Conservation (phyloP, 2,888 invertebrate genomes). For the Acanthoscelides obtectus region DNA sequence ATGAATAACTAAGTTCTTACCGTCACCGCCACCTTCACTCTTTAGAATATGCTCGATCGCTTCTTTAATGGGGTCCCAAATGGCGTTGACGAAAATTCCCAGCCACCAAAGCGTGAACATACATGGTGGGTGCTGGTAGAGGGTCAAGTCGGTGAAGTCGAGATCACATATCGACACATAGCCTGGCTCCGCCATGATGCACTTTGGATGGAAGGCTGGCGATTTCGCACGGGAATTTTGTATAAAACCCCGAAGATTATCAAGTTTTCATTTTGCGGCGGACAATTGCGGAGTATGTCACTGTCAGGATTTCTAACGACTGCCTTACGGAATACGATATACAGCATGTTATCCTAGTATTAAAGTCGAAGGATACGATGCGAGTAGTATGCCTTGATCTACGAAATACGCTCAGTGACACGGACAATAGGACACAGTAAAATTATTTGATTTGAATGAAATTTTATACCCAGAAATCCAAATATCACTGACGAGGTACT, state of each 20-base stretch:
- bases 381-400: too few species aligned
- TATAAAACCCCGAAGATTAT: neutral
- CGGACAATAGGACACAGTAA: too few species aligned
- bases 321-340: neutral
- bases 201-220: neutral
- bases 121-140: constrained; percentile 27
- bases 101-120: constrained; percentile 25
- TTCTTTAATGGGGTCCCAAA: constrained; percentile 14
- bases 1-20: constrained; percentile 3
- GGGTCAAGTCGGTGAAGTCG: constrained; percentile 12
- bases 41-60: constrained; percentile 6
- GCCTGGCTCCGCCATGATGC: constrained; percentile 5
- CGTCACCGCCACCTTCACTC: constrained; percentile 1
- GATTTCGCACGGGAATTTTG: neutral
- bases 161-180: constrained; percentile 11
- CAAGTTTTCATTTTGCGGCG: neutral
- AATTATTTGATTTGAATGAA: too few species aligned
- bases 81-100: constrained; percentile 12
- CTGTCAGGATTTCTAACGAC: neutral
- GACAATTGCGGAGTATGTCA: neutral
- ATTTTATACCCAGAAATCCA: too few species aligned
- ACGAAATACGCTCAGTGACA: too few species aligned
- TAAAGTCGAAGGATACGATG: too few species aligned
- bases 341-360: neutral
- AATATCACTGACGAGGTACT: too few species aligned